These are phyloP conservation scores for Anguilla anguilla DNA, from an alignment of 2,797 vertebrate species.

Conservation along the genomic window DNA sequence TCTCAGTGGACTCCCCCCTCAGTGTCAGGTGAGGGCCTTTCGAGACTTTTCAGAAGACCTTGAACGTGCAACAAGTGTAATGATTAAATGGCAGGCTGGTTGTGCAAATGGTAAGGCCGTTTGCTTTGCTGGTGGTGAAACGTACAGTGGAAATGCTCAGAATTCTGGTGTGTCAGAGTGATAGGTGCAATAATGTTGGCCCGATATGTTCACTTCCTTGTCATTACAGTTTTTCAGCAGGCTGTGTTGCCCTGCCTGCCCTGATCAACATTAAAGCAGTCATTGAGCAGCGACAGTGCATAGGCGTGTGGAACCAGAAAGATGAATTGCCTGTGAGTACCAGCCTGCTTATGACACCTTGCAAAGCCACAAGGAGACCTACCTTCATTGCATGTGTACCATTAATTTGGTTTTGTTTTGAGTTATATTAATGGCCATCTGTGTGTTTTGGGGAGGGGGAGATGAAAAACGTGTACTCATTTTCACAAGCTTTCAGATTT, in stretches of 20 bases:
- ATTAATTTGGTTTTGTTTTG: background rate
- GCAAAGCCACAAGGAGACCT: background rate
- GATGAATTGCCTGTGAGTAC: conserved; percentile 81
- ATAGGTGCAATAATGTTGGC: background rate
- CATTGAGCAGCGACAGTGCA: conserved; percentile 83
- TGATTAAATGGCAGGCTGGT: background rate
- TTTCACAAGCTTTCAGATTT: background rate
- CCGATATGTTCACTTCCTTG: conserved; percentile 9
- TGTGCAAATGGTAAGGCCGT: background rate
- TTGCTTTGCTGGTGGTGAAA: background rate
- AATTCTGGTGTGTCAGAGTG: background rate
- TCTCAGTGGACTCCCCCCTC: conserved; percentile 81
- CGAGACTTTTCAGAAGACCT: background rate
- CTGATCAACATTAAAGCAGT: conserved; percentile 84
- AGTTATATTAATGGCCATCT: background rate
- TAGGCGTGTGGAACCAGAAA: conserved; percentile 84
- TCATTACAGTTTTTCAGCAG: conserved; percentile 77
- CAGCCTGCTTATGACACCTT: background rate
- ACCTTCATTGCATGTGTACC: background rate
- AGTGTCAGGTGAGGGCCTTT: conserved; percentile 74
- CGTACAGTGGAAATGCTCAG: background rate
- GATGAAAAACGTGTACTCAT: background rate
- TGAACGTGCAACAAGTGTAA: background rate
- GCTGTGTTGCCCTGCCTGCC: conserved; percentile 80
- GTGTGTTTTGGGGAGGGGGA: background rate